These are phyloP conservation scores for Chydorus sphaericus DNA, from an alignment of 2,888 invertebrate genomes.

Conservation along the genomic window DNA sequence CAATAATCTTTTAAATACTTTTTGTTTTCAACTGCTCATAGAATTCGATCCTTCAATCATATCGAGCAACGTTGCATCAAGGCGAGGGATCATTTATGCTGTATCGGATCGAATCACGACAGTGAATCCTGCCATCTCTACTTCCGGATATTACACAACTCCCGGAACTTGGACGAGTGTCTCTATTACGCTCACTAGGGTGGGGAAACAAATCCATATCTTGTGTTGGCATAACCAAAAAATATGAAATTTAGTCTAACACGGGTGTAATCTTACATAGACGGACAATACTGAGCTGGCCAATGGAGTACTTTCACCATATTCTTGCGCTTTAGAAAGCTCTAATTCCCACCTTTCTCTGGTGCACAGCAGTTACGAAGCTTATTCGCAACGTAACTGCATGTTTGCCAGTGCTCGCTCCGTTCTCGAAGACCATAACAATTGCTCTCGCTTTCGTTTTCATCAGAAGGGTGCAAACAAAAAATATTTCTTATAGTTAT, in stretches of 20 bases:
- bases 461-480: not conserved
- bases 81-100: slow-evolving; percentile 8
- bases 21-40: too few species aligned
- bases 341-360: not conserved
- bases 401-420: not conserved
- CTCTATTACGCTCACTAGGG: not conserved
- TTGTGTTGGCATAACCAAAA: too few species aligned
- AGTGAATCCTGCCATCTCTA: slow-evolving; percentile 6
- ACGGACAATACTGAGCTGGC: slow-evolving; percentile 11
- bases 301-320: not conserved
- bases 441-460: slow-evolving; percentile 10
- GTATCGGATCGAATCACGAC: slow-evolving; percentile 10
- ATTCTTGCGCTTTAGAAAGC: not conserved
- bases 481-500: not conserved
- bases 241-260: not conserved
- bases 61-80: not conserved
- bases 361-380: slow-evolving; percentile 4
- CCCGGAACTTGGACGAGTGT: not conserved
- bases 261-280: not conserved
- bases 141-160: slow-evolving; percentile 10
- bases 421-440: not conserved
- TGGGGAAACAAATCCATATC: too few species aligned
- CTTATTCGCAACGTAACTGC: slow-evolving; percentile 11
- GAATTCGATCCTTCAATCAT: slow-evolving; percentile 10
- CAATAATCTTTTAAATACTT: too few species aligned